Conservation (phyloP, 1,140 invertebrate species). For the Carcinoscorpius rotundicauda region DNA sequence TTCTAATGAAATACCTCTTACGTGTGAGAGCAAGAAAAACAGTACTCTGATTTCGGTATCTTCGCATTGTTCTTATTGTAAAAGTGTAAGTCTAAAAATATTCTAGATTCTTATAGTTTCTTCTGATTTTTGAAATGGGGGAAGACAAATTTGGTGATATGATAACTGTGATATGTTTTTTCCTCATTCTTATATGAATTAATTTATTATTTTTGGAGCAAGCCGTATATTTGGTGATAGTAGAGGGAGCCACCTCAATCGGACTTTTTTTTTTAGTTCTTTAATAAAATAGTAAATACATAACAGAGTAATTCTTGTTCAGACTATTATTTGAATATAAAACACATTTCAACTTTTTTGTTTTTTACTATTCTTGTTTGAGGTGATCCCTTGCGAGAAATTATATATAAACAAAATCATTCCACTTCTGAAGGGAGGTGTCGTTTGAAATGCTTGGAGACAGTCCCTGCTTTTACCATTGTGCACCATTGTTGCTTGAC, state of each 20-base stretch:
- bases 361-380: too few relatives aligned
- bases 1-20: too few relatives aligned
- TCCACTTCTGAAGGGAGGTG: too few relatives aligned
- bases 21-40: too few relatives aligned
- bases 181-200: constrained; percentile 10
- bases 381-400: too few relatives aligned
- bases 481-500: constrained; percentile 8
- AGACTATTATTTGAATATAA: neutral
- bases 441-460: neutral
- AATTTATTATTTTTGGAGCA: too few relatives aligned
- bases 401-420: too few relatives aligned
- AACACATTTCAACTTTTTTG: neutral
- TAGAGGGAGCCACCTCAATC: neutral
- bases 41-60: too few relatives aligned
- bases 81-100: too few relatives aligned
- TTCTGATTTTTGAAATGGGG: constrained; percentile 5
- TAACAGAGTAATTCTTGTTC: neutral
- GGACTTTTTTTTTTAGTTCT: neutral
- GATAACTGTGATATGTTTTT: constrained; percentile 23
- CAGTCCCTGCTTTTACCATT: neutral
- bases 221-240: too few relatives aligned
- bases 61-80: too few relatives aligned
- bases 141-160: constrained; percentile 21
- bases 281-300: neutral
- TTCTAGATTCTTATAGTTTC: too few relatives aligned